Evolutionary conservation across 1,140 invertebrate species (phyloP).

Genomic region (Drosophila sucinea): DNA sequence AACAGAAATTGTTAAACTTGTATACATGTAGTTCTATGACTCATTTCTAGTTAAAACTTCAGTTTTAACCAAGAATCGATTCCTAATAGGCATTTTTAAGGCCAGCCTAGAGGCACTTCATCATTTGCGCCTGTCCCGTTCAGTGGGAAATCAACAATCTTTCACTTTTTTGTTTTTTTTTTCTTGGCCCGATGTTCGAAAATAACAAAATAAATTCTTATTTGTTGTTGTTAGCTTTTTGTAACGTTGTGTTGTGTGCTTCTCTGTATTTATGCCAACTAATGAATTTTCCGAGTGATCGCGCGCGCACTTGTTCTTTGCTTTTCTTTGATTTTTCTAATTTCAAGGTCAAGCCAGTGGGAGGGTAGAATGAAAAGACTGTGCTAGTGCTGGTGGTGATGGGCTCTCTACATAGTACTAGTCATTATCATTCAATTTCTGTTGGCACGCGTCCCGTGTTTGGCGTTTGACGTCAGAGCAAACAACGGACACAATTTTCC

Average conservation of each 20-base stretch:
- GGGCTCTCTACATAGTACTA: neutral
- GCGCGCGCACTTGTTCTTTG: neutral
- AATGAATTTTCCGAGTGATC: constrained; percentile 5
- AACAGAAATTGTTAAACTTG: too few species aligned
- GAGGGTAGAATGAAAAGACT: neutral
- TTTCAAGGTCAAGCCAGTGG: constrained; percentile 3
- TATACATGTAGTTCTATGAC: too few species aligned
- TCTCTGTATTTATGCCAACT: neutral
- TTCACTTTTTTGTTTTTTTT: neutral
- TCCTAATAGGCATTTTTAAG: too few species aligned
- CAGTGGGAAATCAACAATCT: neutral
- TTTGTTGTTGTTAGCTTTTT: neutral
- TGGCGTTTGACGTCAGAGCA: neutral
- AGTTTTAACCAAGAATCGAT: too few species aligned
- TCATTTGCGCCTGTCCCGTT: neutral
- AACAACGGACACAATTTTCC: neutral
- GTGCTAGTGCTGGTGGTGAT: neutral
- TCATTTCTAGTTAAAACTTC: too few species aligned
- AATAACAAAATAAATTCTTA: constrained; percentile 10
- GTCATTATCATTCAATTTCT: constrained; percentile 14
- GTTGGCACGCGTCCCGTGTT: constrained; percentile 10
- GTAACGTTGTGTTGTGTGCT: neutral
- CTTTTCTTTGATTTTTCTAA: neutral
- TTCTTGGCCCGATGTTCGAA: neutral
- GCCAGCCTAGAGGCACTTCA: neutral